Conservation (phyloP, 92 coral and sea anemone genomes). For the Phenganax subtilis region DNA sequence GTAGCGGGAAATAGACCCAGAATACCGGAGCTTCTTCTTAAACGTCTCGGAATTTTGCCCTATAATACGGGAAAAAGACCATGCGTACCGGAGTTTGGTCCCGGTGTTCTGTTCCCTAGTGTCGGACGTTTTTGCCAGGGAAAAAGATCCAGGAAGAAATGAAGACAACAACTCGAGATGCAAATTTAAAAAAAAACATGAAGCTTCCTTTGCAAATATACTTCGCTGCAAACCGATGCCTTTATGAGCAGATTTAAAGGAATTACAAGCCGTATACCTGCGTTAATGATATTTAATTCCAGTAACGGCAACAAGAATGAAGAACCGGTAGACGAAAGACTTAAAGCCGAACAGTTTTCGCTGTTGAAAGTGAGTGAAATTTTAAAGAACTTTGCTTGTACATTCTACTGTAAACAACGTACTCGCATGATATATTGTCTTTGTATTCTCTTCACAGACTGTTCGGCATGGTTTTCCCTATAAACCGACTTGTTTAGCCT, state of each 20-base stretch:
- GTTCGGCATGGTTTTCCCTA: conserved; percentile 93
- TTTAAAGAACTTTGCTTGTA: neutral
- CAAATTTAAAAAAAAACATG: conserved; percentile 11
- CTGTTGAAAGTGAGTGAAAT: conserved; percentile 14
- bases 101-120: neutral
- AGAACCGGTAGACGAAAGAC: conserved; percentile 35
- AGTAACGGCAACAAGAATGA: conserved; percentile 16
- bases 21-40: too few relatives aligned
- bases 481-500: conserved; percentile 89
- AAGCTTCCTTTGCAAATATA: neutral
- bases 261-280: neutral
- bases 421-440: neutral
- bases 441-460: conserved; percentile 54
- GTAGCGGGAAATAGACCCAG: too few relatives aligned
- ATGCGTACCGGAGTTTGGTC: too few relatives aligned
- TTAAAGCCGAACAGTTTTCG: conserved; percentile 26
- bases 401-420: neutral
- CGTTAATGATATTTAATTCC: neutral
- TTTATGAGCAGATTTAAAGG: conserved; percentile 19
- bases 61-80: too few relatives aligned
- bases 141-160: neutral
- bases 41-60: too few relatives aligned
- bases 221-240: neutral
- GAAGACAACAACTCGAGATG: neutral
- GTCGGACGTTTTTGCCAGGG: neutral